A percentile compares a stretch with the other conserved stretches of the same genome.
phyloP scores from a whole-genome alignment of 2,113 vertebrate species.

The Prinia subflava region DNA sequence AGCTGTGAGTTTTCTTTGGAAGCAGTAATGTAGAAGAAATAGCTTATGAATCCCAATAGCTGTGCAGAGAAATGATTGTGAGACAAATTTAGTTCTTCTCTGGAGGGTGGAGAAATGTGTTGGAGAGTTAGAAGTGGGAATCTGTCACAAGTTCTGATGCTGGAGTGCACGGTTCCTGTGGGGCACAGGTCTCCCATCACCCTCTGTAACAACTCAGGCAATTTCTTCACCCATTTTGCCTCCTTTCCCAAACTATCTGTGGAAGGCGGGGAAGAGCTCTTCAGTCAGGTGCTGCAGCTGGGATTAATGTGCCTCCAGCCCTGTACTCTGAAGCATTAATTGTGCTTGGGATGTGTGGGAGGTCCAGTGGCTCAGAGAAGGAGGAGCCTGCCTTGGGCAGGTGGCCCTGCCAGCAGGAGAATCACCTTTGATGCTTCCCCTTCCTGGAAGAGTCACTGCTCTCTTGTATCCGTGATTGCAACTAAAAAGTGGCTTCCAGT shows the following conservation, averaged over 20 bases:
- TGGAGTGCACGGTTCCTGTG: background rate
- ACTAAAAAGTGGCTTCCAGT: background rate
- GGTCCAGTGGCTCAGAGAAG: background rate
- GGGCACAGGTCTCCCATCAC: background rate
- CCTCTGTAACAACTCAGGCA: background rate
- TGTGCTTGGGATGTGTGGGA: background rate
- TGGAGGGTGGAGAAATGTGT: background rate
- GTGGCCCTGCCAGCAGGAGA: background rate
- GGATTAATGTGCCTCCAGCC: background rate
- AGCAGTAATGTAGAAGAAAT: background rate
- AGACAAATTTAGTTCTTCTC: background rate
- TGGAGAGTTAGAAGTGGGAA: background rate
- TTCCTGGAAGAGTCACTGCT: background rate
- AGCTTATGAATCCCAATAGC: background rate
- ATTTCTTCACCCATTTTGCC: background rate
- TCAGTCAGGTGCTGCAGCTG: background rate
- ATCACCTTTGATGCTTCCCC: background rate
- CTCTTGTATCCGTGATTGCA: rapidly evolving
- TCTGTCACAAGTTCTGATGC: background rate
- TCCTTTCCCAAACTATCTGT: background rate
- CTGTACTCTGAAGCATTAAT: background rate
- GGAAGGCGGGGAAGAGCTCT: background rate
- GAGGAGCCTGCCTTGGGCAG: background rate
- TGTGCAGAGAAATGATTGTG: background rate
- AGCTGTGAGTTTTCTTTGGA: background rate